A percentile compares a stretch with the other conserved stretches of the same genome.
phyloP scores from a whole-genome alignment of 2,113 vertebrate species.

The Menura novaehollandiae region DNA sequence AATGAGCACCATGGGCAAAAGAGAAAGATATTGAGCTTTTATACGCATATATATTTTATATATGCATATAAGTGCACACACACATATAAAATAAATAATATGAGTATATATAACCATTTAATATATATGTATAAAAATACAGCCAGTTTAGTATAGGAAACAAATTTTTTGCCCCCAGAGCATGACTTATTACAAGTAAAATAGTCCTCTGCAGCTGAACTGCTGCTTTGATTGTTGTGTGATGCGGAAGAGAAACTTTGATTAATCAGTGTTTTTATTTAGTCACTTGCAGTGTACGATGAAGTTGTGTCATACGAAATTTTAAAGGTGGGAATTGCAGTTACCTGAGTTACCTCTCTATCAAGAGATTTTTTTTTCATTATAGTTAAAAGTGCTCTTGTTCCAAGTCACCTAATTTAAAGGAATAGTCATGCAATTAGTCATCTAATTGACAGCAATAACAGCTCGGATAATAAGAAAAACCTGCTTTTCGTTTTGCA shows the following conservation, averaged over 20 bases:
- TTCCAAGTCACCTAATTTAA: neutral
- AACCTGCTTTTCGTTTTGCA: neutral
- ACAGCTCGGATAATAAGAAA: neutral
- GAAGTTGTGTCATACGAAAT: neutral
- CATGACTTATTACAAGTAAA: neutral
- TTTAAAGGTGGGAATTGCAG: neutral
- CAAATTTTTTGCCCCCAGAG: neutral
- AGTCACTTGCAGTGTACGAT: neutral
- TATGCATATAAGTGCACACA: too few species aligned
- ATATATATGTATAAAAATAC: neutral
- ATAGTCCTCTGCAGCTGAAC: neutral
- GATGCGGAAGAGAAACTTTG: neutral
- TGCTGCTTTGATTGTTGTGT: neutral
- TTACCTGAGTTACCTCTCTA: neutral
- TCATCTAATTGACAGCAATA: constrained; percentile 2
- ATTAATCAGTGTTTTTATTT: neutral
- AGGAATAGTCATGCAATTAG: constrained; percentile 18
- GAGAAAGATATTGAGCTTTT: neutral
- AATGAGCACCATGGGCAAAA: neutral
- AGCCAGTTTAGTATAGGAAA: neutral
- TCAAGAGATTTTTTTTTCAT: neutral
- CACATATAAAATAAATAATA: neutral
- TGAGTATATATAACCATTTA: neutral
- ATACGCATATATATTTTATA: neutral
- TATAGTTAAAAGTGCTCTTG: neutral